phyloP scores from a whole-genome alignment of 2,888 invertebrate genomes.

The Mesorhabditis sp. region DNA sequence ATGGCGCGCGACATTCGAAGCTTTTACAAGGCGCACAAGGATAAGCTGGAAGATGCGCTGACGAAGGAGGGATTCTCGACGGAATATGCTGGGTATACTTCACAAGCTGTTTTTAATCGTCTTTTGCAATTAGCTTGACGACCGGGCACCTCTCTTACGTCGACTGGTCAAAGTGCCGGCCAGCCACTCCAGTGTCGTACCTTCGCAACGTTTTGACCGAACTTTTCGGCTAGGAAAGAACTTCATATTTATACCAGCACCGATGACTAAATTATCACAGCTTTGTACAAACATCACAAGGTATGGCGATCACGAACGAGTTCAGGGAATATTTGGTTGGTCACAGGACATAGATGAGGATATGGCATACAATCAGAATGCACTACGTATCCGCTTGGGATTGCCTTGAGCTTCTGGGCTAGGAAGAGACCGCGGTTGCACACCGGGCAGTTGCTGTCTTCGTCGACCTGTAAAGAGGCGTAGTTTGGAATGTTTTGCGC shows the following conservation, averaged over 20 bases:
- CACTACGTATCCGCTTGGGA: conserved; percentile 13
- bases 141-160: conserved; percentile 32
- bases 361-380: conserved; percentile 12
- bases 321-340: conserved; percentile 10
- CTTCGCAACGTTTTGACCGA: conserved; percentile 36
- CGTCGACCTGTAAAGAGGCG: conserved; percentile 10
- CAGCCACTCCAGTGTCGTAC: conserved; percentile 34
- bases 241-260: not conserved
- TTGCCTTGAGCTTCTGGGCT: not conserved
- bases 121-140: not conserved
- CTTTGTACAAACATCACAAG: not conserved
- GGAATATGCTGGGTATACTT: conserved; percentile 27
- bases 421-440: conserved; percentile 4
- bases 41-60: conserved; percentile 29
- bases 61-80: conserved; percentile 38
- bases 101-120: not conserved
- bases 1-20: conserved; percentile 32
- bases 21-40: conserved; percentile 34
- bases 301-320: not conserved
- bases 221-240: conserved; percentile 27
- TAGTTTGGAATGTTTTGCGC: not conserved
- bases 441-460: conserved; percentile 9
- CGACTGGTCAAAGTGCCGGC: conserved; percentile 39
- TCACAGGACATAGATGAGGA: conserved; percentile 15
- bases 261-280: not conserved